Conservation (phyloP, 2,888 invertebrate species). For the Neocrepidodera transversa region DNA sequence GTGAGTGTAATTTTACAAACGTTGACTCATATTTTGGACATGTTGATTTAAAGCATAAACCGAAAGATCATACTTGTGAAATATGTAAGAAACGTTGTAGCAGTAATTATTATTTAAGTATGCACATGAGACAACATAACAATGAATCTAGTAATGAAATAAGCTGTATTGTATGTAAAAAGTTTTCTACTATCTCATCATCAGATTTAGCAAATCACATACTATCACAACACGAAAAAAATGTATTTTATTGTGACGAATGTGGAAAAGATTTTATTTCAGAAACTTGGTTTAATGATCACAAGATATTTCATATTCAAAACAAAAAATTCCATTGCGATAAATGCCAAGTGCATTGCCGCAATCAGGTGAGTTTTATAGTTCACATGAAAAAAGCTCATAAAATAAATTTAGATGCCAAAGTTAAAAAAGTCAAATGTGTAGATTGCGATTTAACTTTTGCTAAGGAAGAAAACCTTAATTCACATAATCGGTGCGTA, state of each 20-base stretch:
- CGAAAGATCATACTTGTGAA: conserved; percentile 51
- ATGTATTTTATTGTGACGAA: conserved; percentile 63
- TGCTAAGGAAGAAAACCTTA: not conserved
- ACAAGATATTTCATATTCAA: conserved; percentile 62
- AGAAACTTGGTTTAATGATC: conserved; percentile 63
- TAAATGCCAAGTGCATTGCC: not conserved
- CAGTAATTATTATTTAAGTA: conserved; percentile 19
- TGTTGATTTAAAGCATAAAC: conserved; percentile 22
- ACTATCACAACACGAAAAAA: conserved; percentile 41
- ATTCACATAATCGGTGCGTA: conserved; percentile 41
- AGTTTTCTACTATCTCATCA: not conserved
- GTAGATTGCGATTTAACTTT: conserved; percentile 47
- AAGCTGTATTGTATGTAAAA: conserved; percentile 20
- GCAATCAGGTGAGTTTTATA: not conserved
- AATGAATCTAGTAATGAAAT: not conserved
- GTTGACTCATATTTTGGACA: conserved; percentile 2
- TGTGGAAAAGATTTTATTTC: conserved; percentile 65
- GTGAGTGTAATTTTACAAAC: conserved; percentile 3
- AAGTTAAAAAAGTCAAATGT: not conserved
- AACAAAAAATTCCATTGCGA: not conserved
- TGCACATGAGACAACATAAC: conserved; percentile 19
- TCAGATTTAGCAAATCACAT: conserved; percentile 38
- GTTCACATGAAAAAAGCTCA: not conserved
- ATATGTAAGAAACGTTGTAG: conserved; percentile 48
- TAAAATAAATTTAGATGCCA: not conserved